Conservation (phyloP, 2,888 invertebrate genomes). For the Hydroisotoma schaefferi region DNA sequence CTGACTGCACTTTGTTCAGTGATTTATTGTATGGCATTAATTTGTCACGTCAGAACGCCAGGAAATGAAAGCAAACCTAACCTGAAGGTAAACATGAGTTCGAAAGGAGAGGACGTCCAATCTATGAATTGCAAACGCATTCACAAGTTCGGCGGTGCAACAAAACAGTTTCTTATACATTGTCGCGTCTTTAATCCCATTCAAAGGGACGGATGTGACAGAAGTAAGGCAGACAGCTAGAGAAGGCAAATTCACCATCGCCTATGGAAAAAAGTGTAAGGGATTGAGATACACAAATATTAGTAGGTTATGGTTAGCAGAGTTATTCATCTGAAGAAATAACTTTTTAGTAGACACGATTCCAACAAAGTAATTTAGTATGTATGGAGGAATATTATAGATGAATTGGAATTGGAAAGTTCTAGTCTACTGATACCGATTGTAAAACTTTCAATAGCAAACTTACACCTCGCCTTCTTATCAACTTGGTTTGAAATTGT, state of each 20-base stretch:
- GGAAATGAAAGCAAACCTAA: slow-evolving; percentile 3
- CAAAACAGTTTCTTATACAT: slow-evolving; percentile 38
- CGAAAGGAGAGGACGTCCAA: slow-evolving; percentile 45
- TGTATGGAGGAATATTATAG: too few species aligned
- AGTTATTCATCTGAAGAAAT: too few species aligned
- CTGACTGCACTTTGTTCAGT: too few species aligned
- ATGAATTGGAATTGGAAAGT: too few species aligned
- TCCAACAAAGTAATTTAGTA: too few species aligned
- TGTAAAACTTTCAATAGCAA: neutral
- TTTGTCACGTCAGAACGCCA: too few species aligned
- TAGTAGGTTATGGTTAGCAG: too few species aligned
- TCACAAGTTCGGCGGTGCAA: slow-evolving; percentile 35
- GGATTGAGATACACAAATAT: too few species aligned
- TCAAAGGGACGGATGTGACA: slow-evolving; percentile 38
- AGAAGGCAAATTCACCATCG: slow-evolving; percentile 33
- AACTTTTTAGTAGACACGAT: too few species aligned
- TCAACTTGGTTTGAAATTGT: slow-evolving; percentile 35
- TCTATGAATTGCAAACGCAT: slow-evolving; percentile 41
- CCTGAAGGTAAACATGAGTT: slow-evolving; percentile 45
- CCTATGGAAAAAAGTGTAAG: too few species aligned
- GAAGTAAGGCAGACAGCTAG: slow-evolving; percentile 42
- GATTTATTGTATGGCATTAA: too few species aligned
- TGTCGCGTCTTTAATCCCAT: slow-evolving; percentile 25
- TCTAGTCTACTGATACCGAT: neutral
- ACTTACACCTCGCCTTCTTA: slow-evolving; percentile 40